Base-by-base conservation (phyloP, 2,113 vertebrate genomes). In the Notarius quadriscutis region DNA sequence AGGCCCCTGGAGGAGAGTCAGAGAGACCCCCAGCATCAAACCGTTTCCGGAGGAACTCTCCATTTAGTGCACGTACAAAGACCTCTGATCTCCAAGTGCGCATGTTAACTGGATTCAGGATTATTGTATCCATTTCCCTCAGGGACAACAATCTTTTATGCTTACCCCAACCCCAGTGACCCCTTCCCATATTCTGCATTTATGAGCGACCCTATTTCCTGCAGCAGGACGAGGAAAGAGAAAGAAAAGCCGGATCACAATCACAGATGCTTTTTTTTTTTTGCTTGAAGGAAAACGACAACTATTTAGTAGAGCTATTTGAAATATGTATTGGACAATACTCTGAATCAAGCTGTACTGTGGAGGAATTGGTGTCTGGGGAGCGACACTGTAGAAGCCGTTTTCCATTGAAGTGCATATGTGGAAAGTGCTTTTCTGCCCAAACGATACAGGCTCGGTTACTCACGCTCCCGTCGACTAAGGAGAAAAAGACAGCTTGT, bases 361-460 rank as follows among this genome's bases (percentile, higher is more conserved):
- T 71, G 92, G 90, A 91, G 51, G 85, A 88, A 75, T 88, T 67
- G 88, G 89, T 87, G 88, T 91, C 92, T 92, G 85, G 88, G 89
- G 88, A 88, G 91, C 89, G 80, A 83, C 88, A 89, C 62, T 86
- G 84, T 92, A 84, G 87, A 82, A 91, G 90, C 57, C 90, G 86
- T 93, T 81, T 95, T 94, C 92, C 92, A 91, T 85, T 71, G 91
- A 25, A 84, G 89, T 75, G 86, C 90, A 90, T 82, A 79, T 89
- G 92, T 90, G 91, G 91, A 94, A 93, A 92, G 91, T 89, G 89
- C 88, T 92, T 88, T 87, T 78, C 78, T 89, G 90, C 89, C 90
- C 91, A 89, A 93, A 87, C 90, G 93, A 92, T 92, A 90, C 89
- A 86, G 91, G 92, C 91, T 93, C 91, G 93, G 90, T 18, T 91